A percentile compares a stretch with the other conserved stretches of the same genome.
phyloP scores from a whole-genome alignment of 2,888 invertebrate species.

The Uloborus plumipes region DNA sequence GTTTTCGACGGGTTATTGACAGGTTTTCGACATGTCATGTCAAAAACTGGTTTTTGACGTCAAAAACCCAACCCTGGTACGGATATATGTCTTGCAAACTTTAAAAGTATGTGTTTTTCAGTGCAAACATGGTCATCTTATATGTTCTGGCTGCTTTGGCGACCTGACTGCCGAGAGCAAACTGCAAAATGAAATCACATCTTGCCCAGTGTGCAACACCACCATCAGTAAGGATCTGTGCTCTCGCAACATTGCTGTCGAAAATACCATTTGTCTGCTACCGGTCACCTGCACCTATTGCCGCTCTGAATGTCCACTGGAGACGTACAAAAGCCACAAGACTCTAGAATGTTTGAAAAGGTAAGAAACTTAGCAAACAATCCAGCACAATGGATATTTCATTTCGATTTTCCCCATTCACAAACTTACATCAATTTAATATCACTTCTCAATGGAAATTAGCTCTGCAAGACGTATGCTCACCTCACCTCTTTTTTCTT shows the following conservation, averaged over 20 bases:
- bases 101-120: slow-evolving; percentile 70
- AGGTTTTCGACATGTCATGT: too few species aligned
- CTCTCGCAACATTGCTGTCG: slow-evolving; percentile 92
- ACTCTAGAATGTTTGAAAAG: slow-evolving; percentile 88
- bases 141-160: slow-evolving; percentile 97
- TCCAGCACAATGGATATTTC: too few species aligned
- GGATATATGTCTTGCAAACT: too few species aligned
- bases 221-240: slow-evolving; percentile 86
- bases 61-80: too few species aligned
- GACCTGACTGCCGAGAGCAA: slow-evolving; percentile 94
- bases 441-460: too few species aligned
- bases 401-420: too few species aligned
- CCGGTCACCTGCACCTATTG: slow-evolving; percentile 93
- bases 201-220: slow-evolving; percentile 95
- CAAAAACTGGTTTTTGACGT: too few species aligned
- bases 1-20: too few species aligned
- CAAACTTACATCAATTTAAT: too few species aligned
- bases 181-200: slow-evolving; percentile 90
- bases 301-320: slow-evolving; percentile 86
- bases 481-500: too few species aligned
- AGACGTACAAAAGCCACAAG: slow-evolving; percentile 87
- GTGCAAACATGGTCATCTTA: slow-evolving; percentile 97
- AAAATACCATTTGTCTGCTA: slow-evolving; percentile 93
- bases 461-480: too few species aligned
- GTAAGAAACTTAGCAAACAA: slow-evolving; percentile 72